phyloP scores from a whole-genome alignment of 2,113 vertebrate genomes.

The Heterotilapia buettikoferi region DNA sequence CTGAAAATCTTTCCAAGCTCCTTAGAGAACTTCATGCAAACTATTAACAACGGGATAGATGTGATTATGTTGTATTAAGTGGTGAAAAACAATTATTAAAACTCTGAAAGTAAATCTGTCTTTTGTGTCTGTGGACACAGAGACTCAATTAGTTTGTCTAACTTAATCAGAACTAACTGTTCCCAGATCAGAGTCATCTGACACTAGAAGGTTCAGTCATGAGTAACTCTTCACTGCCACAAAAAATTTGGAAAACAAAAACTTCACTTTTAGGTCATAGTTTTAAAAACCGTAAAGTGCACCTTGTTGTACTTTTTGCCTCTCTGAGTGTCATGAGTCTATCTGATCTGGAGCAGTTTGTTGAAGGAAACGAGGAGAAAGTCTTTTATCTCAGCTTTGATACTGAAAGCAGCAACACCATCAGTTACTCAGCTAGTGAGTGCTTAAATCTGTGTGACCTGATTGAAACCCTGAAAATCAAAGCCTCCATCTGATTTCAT shows the following conservation, averaged over 20 bases:
- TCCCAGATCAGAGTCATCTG: neutral
- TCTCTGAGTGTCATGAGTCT: neutral
- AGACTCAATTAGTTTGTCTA: neutral
- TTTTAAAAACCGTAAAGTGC: fast-evolving
- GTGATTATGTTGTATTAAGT: neutral
- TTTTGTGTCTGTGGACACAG: neutral
- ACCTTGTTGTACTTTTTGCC: fast-evolving
- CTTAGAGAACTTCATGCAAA: neutral
- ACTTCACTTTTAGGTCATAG: neutral
- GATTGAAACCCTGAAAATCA: slow-evolving; percentile 74
- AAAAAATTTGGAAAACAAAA: neutral
- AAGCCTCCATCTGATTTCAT: slow-evolving; percentile 59
- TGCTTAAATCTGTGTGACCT: neutral
- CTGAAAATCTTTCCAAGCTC: neutral
- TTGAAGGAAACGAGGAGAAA: neutral
- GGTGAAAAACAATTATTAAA: neutral
- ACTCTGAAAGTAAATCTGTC: neutral
- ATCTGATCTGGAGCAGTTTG: neutral
- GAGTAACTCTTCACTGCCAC: neutral
- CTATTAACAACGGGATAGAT: fast-evolving
- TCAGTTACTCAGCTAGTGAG: neutral
- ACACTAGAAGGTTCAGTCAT: neutral
- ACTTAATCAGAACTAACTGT: fast-evolving
- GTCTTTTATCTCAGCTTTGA: neutral
- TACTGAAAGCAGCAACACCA: neutral